Conservation (phyloP, 1,140 invertebrate species). For the Pteromalus puparum region DNA sequence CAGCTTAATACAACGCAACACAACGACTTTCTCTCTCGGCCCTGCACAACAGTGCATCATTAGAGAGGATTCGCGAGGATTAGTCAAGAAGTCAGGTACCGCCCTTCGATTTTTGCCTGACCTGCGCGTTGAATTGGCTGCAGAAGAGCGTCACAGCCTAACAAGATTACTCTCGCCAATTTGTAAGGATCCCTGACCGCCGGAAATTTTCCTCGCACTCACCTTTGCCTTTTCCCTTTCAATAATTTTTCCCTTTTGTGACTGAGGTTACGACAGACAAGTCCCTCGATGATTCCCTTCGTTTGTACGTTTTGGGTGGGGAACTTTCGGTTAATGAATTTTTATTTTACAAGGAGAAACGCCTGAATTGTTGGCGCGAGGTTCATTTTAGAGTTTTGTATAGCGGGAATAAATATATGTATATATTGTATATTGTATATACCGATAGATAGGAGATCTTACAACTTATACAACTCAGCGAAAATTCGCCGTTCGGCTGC, state of each 20-base stretch:
- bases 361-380: too few relatives aligned
- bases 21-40: neutral
- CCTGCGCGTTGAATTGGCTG: neutral
- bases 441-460: too few relatives aligned
- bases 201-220: neutral
- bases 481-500: too few relatives aligned
- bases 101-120: neutral
- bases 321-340: constrained; percentile 39
- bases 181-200: constrained; percentile 51
- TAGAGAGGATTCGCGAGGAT: constrained; percentile 23
- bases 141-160: constrained; percentile 58
- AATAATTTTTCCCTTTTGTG: constrained; percentile 35
- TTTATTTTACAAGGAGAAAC: neutral
- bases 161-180: constrained; percentile 62
- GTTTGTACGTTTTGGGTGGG: neutral
- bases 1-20: neutral
- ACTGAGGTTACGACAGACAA: constrained; percentile 40
- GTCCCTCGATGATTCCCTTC: constrained; percentile 38
- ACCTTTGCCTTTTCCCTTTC: neutral
- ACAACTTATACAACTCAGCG: too few relatives aligned
- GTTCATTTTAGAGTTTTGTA: too few relatives aligned
- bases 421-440: too few relatives aligned
- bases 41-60: neutral
- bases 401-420: too few relatives aligned
- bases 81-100: constrained; percentile 32